Evolutionary conservation across 2,888 invertebrate species (phyloP), one percentile per base, ranked within the genome.

Genomic region (Mystacides longicornis): DNA sequence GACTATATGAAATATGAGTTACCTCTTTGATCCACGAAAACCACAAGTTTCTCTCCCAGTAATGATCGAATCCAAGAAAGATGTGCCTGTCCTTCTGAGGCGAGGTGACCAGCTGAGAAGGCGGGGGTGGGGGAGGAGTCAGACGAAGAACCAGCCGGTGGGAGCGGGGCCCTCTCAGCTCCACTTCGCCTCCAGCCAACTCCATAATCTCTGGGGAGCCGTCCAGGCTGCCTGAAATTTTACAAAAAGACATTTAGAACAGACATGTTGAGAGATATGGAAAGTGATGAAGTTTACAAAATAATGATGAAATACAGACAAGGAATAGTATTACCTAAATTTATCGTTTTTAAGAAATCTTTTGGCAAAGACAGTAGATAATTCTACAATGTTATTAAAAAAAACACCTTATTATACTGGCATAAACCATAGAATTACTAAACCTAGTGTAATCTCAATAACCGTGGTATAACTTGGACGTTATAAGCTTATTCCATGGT

Each of bases 31-130:
- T 68, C 85, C 85, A 84, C 62, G 71, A 71, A 60, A 77, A 78
- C 85, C 85, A 85, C 65, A 83, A 73, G 63, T 83, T 82, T 63
- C 83, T 73, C 65, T 84, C 83, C 82, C 83, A 83, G 59, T 80
- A 73, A 45, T 81, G 79, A 62, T 78, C 79, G 68, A 84, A 84
- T 51, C 85, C 85, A 2, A 84, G 74, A 65, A 83, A 84, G 47
- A 84, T 70, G 63, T 82, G 81, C 64, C 78, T 75, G 31, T 69
- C 68, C 49, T 70, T 58, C 3, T 45, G 43, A 9, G 54, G 50
- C 1, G 53, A 48, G 58, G 68, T 64, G 43, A 65, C 66, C 55
- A 67, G 66, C 55, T 73, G 74, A 56, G 69, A 67, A 9, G 65
- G 63, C 33, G 66, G 62, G 1, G 42, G 33, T 1, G 33, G 27